Conservation (phyloP, 2,113 vertebrate genomes). For the Oenanthe melanoleuca region DNA sequence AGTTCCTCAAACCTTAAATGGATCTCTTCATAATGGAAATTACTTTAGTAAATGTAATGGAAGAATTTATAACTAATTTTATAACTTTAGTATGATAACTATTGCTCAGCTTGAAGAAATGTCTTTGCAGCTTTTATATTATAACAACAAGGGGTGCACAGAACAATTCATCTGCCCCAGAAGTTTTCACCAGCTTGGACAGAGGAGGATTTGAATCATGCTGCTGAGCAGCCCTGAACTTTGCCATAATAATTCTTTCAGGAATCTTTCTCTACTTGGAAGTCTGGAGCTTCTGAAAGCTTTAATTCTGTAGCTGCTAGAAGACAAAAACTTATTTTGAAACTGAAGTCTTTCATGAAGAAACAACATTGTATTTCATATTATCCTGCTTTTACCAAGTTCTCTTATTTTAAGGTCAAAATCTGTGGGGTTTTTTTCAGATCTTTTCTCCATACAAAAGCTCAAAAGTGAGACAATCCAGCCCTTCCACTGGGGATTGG, state of each 20-base stretch:
- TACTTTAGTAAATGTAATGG: not conserved
- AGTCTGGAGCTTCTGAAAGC: not conserved
- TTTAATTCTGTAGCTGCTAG: not conserved
- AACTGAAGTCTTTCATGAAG: not conserved
- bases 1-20: not conserved
- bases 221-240: not conserved
- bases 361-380: not conserved
- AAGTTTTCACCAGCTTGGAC: not conserved
- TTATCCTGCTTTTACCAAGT: not conserved
- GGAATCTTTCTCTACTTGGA: not conserved
- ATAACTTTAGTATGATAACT: not conserved
- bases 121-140: not conserved
- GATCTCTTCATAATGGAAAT: not conserved
- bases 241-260: not conserved
- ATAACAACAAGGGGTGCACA: not conserved
- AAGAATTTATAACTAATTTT: not conserved
- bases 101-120: not conserved
- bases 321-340: conserved; percentile 5
- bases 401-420: not conserved
- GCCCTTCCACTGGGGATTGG: not conserved
- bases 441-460: not conserved
- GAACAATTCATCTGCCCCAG: not conserved
- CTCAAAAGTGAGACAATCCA: not conserved
- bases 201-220: not conserved
- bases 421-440: not conserved